These are phyloP conservation scores for Onychostruthus taczanowskii DNA, from an alignment of 2,113 vertebrate species.

Conservation along the genomic window DNA sequence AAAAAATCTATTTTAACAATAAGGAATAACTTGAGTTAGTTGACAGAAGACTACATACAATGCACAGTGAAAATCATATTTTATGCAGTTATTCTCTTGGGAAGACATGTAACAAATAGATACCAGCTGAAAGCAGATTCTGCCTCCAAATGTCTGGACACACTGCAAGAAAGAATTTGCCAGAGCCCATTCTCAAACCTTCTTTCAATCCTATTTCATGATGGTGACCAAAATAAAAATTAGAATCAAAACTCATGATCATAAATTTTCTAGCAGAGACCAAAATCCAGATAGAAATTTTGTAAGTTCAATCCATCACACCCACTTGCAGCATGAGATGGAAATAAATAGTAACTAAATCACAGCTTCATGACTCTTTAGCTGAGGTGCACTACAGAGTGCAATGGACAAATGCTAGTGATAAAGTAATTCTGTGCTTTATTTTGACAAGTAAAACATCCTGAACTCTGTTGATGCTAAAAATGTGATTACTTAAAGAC, in stretches of 20 bases:
- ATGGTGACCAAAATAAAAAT: background rate
- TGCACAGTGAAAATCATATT: background rate
- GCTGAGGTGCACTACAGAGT: background rate
- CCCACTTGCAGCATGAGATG: background rate
- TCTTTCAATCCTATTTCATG: background rate
- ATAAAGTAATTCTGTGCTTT: background rate
- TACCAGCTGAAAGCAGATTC: background rate
- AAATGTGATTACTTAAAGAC: background rate
- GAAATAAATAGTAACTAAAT: background rate
- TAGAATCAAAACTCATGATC: background rate
- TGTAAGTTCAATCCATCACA: background rate
- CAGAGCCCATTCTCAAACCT: background rate
- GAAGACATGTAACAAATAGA: background rate
- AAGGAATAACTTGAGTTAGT: background rate
- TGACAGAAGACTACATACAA: background rate
- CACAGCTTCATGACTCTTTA: background rate
- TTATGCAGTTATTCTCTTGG: background rate
- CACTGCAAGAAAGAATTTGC: background rate
- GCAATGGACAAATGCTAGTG: background rate
- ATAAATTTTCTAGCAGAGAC: background rate
- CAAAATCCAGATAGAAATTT: background rate
- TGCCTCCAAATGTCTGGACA: background rate
- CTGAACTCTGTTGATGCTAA: background rate
- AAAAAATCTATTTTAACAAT: background rate
- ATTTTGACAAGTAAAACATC: background rate